Evolutionary conservation across 2,113 vertebrate genomes (phyloP).

Genomic region (Syrmaticus mikado): DNA sequence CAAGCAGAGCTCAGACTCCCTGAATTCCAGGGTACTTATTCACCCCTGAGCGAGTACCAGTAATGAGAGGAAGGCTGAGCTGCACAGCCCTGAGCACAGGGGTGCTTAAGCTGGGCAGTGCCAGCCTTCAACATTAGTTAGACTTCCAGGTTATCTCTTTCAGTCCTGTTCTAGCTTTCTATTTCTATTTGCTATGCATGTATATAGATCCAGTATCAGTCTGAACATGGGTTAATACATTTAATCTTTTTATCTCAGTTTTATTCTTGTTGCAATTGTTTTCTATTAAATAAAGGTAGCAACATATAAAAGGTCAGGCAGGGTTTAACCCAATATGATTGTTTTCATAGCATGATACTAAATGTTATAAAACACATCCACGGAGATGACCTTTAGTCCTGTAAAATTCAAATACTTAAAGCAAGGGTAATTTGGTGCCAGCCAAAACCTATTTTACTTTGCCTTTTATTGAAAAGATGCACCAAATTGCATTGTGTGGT

Average conservation of each 20-base stretch:
- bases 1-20: fast-evolving
- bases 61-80: not conserved
- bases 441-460: conserved; percentile 15
- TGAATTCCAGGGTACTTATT: not conserved
- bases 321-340: not conserved
- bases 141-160: not conserved
- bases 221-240: not conserved
- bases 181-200: not conserved
- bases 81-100: fast-evolving
- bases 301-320: not conserved
- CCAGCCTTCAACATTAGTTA: not conserved
- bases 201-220: not conserved
- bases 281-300: conserved; percentile 18
- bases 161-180: not conserved
- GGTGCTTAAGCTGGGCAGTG: not conserved
- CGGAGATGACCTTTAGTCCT: conserved; percentile 15
- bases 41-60: fast-evolving
- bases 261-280: not conserved
- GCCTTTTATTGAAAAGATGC: not conserved
- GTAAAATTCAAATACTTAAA: conserved; percentile 23
- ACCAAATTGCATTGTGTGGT: not conserved
- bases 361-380: not conserved
- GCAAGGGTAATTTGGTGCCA: conserved; percentile 23
- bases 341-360: conserved; percentile 13
- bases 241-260: not conserved